Percentiles rank a stretch among this genome's conserved stretches.
phyloP scores from a whole-genome alignment of 2,113 vertebrate genomes.

The Melanerpes aurifrons region DNA sequence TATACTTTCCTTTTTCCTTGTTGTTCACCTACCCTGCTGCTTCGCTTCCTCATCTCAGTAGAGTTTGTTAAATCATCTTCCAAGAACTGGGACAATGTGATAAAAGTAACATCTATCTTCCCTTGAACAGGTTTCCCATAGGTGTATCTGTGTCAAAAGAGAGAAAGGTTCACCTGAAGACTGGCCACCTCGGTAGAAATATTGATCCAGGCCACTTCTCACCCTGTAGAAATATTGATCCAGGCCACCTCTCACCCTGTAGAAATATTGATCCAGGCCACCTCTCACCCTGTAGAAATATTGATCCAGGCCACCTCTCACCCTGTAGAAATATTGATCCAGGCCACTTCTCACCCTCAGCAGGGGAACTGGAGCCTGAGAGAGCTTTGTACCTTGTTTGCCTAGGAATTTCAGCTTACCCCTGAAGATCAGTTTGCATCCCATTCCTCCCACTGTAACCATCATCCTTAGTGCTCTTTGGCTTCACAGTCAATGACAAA shows the following conservation, averaged over 20 bases:
- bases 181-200: neutral
- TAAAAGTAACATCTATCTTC: neutral
- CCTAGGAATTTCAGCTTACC: neutral
- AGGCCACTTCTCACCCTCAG: neutral
- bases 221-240: neutral
- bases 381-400: neutral
- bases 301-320: too few species aligned
- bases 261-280: neutral
- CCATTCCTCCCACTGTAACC: neutral
- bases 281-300: neutral
- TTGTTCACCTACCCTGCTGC: constrained; percentile 29
- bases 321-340: neutral
- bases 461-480: neutral
- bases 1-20: neutral
- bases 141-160: constrained; percentile 61
- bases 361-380: neutral
- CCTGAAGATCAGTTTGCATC: neutral
- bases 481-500: neutral
- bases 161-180: neutral
- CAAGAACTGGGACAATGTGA: fast-evolving
- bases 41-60: neutral
- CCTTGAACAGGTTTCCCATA: constrained; percentile 68
- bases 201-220: neutral
- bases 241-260: neutral
- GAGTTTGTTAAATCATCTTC: fast-evolving